phyloP scores from a whole-genome alignment of 2,797 vertebrate genomes.

The Sylvia borin region DNA sequence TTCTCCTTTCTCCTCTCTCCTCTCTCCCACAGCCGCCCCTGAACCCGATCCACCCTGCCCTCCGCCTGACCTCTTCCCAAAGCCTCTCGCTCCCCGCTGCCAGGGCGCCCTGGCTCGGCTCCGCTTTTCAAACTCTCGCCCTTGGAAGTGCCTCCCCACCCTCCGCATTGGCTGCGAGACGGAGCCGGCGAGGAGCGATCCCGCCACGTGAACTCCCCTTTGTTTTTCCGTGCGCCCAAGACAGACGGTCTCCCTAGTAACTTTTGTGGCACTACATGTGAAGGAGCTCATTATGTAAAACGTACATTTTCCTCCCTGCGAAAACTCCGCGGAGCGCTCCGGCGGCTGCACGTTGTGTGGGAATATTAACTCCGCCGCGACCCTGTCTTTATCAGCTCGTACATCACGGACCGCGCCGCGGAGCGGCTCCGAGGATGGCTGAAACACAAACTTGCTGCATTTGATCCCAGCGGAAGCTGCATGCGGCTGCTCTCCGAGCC shows the following conservation, averaged over 20 bases:
- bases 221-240: slow-evolving; percentile 41
- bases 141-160: slow-evolving; percentile 12
- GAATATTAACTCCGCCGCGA: background rate
- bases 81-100: background rate
- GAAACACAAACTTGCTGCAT: slow-evolving; percentile 49
- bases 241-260: slow-evolving; percentile 53
- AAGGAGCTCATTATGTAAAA: slow-evolving; percentile 52
- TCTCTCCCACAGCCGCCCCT: slow-evolving; percentile 10
- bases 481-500: background rate
- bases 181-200: background rate
- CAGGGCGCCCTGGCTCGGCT: background rate
- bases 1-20: too few relatives aligned
- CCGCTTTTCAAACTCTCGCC: background rate
- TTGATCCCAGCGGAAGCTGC: slow-evolving; percentile 23
- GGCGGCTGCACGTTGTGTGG: background rate
- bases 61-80: slow-evolving; percentile 42
- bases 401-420: background rate
- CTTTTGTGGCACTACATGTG: slow-evolving; percentile 34
- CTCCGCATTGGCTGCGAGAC: background rate
- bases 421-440: slow-evolving; percentile 16
- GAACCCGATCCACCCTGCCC: slow-evolving; percentile 34
- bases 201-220: slow-evolving; percentile 40
- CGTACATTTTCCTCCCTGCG: background rate
- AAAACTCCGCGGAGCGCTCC: background rate
- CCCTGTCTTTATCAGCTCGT: slow-evolving; percentile 11